These are phyloP conservation scores for Lottia gigantea DNA, from an alignment of 2,888 invertebrate genomes.

Conservation along the genomic window DNA sequence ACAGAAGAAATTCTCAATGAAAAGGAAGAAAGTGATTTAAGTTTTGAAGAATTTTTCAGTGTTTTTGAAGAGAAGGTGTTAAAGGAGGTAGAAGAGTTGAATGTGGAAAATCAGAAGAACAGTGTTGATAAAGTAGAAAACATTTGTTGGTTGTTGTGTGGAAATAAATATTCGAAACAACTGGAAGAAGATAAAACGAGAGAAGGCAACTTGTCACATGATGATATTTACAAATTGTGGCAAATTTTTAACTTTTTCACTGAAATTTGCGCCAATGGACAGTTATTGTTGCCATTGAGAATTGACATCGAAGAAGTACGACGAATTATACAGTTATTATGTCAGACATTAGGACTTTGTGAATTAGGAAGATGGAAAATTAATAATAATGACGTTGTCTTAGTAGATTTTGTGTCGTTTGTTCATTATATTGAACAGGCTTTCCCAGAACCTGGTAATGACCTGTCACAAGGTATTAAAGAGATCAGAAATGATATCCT, in stretches of 20 bases:
- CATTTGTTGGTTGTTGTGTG: constrained; percentile 84
- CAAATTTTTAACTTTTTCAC: constrained; percentile 80
- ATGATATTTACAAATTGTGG: constrained; percentile 70
- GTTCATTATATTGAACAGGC: constrained; percentile 19
- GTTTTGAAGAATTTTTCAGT: constrained; percentile 28
- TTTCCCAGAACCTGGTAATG: constrained; percentile 18
- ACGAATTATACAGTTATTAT: constrained; percentile 31
- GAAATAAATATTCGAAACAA: constrained; percentile 75
- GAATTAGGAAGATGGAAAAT: constrained; percentile 20
- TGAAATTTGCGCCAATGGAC: constrained; percentile 71
- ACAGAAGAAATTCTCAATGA: constrained; percentile 85
- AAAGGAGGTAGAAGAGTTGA: constrained; percentile 20
- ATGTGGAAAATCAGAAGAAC: background rate
- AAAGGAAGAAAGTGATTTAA: constrained; percentile 66
- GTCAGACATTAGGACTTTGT: constrained; percentile 25
- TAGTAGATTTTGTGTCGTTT: constrained; percentile 32
- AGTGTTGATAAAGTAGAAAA: constrained; percentile 72
- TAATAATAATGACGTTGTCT: constrained; percentile 9
- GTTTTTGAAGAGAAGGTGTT: constrained; percentile 28
- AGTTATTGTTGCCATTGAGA: constrained; percentile 42
- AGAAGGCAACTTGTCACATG: constrained; percentile 67
- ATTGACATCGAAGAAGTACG: constrained; percentile 54
- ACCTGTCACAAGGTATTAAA: constrained; percentile 28
- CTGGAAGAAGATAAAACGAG: constrained; percentile 69
- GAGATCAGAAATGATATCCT: constrained; percentile 34